Evolutionary conservation across 2,113 vertebrate species (phyloP).

Genomic region (Acinonyx jubatus): DNA sequence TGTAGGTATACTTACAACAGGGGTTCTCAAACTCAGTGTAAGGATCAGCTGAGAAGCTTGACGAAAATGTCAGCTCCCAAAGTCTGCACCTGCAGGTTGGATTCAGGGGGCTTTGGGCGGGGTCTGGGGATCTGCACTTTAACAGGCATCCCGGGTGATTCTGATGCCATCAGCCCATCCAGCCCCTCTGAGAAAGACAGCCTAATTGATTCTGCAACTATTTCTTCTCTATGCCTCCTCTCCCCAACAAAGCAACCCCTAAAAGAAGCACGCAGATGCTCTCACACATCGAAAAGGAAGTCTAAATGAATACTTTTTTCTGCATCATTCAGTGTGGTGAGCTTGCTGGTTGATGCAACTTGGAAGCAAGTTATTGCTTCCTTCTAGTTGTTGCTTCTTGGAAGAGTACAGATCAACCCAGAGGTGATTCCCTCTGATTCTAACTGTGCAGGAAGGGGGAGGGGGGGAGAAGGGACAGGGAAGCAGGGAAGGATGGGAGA

Average conservation of each 20-base stretch:
- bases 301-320: not conserved
- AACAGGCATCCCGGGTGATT: not conserved
- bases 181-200: not conserved
- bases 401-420: not conserved
- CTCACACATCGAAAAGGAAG: not conserved
- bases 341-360: not conserved
- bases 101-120: not conserved
- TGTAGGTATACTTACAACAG: not conserved
- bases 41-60: not conserved
- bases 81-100: not conserved
- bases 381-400: not conserved
- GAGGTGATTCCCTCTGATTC: not conserved
- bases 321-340: too few species aligned
- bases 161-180: not conserved
- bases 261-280: not conserved
- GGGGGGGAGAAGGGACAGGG: not conserved
- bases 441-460: not conserved
- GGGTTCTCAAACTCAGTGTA: not conserved
- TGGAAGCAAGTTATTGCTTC: not conserved
- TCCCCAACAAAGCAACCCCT: not conserved
- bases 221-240: not conserved
- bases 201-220: not conserved
- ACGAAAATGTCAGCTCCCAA: not conserved
- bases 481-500: not conserved
- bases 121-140: not conserved